Percentiles rank a stretch among this genome's conserved stretches.
Conservation (phyloP, 2,113 vertebrate species). For the Stigmatopora argus region DNA sequence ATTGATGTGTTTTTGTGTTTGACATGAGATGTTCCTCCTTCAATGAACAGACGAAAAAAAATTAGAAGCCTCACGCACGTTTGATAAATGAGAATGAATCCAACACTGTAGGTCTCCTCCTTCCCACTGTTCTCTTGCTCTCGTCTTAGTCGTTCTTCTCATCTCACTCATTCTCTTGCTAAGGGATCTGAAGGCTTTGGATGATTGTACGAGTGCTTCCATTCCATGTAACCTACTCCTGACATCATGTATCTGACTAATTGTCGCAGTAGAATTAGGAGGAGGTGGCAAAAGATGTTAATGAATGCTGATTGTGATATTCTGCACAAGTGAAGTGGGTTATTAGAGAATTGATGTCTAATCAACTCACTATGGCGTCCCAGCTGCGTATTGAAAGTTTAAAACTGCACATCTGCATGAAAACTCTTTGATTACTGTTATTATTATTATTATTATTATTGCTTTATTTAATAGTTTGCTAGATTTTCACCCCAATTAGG, state of each 20-base stretch:
- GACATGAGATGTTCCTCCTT: slow-evolving; percentile 44
- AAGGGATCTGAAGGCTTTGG: slow-evolving; percentile 51
- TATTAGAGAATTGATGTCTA: slow-evolving; percentile 59
- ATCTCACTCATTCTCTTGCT: slow-evolving; percentile 42
- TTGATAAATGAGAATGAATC: slow-evolving; percentile 55
- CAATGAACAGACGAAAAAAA: slow-evolving; percentile 19
- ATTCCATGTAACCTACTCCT: slow-evolving; percentile 32
- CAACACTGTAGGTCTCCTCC: slow-evolving; percentile 49
- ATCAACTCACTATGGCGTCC: slow-evolving; percentile 24
- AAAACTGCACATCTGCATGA: slow-evolving; percentile 40
- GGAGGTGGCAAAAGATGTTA: slow-evolving; percentile 53
- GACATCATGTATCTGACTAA: slow-evolving; percentile 56
- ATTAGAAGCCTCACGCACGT: slow-evolving; percentile 39
- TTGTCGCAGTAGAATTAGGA: slow-evolving; percentile 48
- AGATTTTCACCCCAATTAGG: background rate
- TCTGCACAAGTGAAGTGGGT: slow-evolving; percentile 54
- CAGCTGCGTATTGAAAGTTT: slow-evolving; percentile 33
- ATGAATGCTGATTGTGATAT: slow-evolving; percentile 62
- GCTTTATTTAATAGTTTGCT: slow-evolving; percentile 5
- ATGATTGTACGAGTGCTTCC: slow-evolving; percentile 44
- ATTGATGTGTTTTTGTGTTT: slow-evolving; percentile 37
- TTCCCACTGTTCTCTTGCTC: slow-evolving; percentile 43
- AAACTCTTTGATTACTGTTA: slow-evolving; percentile 12
- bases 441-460: slow-evolving; percentile 22
- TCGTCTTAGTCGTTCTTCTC: slow-evolving; percentile 47